A percentile compares a stretch with the other conserved stretches of the same genome.
Evolutionary conservation across 1,140 invertebrate genomes (phyloP).

Genomic region (Scylla paramamosain): DNA sequence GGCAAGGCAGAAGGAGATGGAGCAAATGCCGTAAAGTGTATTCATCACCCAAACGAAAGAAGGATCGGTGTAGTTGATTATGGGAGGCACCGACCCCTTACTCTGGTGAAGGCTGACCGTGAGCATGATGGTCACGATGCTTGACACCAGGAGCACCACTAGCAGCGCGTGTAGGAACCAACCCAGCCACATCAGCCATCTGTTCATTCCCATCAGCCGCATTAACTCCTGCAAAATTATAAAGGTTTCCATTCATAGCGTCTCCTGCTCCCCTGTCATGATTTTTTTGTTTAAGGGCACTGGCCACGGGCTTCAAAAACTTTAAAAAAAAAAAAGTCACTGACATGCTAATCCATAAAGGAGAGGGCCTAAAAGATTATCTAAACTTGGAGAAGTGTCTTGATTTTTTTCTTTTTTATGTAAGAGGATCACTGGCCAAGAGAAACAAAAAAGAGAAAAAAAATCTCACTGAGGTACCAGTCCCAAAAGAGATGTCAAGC

Average conservation of each 20-base stretch:
- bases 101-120: not conserved
- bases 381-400: too few relatives aligned
- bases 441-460: too few relatives aligned
- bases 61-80: constrained; percentile 70
- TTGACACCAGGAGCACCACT: constrained; percentile 36
- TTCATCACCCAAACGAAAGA: constrained; percentile 67
- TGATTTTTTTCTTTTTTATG: too few relatives aligned
- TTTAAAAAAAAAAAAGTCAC: not conserved
- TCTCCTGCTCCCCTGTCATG: too few relatives aligned
- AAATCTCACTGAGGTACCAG: too few relatives aligned
- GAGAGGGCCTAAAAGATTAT: too few relatives aligned
- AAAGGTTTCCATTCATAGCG: not conserved
- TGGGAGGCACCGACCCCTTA: constrained; percentile 48
- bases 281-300: not conserved
- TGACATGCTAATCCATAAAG: not conserved
- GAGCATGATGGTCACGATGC: constrained; percentile 56
- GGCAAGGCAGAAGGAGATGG: constrained; percentile 74
- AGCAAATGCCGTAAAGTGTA: constrained; percentile 71
- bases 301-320: not conserved
- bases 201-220: constrained; percentile 82
- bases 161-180: constrained; percentile 80
- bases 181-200: constrained; percentile 82
- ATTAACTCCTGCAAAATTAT: constrained; percentile 82
- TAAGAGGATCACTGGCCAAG: too few relatives aligned
- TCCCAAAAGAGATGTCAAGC: too few relatives aligned